Evolutionary conservation across 1,140 invertebrate species (phyloP).

Genomic region (Augochlora pura): DNA sequence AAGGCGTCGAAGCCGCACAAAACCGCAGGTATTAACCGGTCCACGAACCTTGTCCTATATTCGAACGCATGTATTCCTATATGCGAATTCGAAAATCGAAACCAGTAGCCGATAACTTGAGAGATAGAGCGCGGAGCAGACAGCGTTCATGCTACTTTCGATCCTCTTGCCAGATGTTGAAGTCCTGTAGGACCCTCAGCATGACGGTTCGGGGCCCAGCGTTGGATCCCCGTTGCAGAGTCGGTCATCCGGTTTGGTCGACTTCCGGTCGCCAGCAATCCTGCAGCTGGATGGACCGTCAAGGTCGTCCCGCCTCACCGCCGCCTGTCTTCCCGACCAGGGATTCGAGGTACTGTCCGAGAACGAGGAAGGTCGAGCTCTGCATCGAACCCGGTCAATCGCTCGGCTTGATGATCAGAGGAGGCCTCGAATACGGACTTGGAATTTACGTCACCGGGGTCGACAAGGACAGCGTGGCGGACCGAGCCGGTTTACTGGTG

Average conservation of each 20-base stretch:
- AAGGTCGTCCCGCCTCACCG: conserved; percentile 92
- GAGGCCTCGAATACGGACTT: conserved; percentile 95
- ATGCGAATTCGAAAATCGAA: too few relatives aligned
- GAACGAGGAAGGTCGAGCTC: conserved; percentile 86
- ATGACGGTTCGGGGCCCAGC: conserved; percentile 91
- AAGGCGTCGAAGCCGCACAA: too few relatives aligned
- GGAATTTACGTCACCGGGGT: conserved; percentile 97
- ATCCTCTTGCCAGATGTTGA: conserved; percentile 86
- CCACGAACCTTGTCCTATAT: too few relatives aligned
- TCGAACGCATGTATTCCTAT: too few relatives aligned
- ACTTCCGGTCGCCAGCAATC: conserved; percentile 86
- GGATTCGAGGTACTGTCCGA: conserved; percentile 74
- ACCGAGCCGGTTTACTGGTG: conserved; percentile 93
- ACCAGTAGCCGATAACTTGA: too few relatives aligned
- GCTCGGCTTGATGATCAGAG: conserved; percentile 95
- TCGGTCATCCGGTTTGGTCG: conserved; percentile 79
- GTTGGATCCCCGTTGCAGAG: conserved; percentile 78
- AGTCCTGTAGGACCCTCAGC: conserved; percentile 91
- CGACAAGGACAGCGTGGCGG: conserved; percentile 94
- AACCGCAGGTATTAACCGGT: too few relatives aligned
- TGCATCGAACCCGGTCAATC: conserved; percentile 94
- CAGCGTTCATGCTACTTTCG: too few relatives aligned
- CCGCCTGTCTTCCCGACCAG: conserved; percentile 80
- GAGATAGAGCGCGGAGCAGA: too few relatives aligned
- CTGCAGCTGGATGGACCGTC: conserved; percentile 95